Base-by-base conservation (phyloP, 2,888 invertebrate genomes). In the Ophonus ardosiacus region DNA sequence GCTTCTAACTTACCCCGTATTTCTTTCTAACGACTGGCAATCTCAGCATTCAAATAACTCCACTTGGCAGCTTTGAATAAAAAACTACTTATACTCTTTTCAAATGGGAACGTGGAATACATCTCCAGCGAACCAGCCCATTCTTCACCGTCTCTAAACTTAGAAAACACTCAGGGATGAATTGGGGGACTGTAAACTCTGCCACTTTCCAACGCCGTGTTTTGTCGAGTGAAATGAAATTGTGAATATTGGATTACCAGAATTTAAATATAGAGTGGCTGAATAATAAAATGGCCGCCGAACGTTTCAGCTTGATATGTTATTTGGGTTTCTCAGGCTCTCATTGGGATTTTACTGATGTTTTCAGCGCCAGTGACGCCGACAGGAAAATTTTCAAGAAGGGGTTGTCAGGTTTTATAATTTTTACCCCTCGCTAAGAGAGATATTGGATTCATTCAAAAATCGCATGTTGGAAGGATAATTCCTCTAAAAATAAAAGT, bases 211-310 rank as follows among this genome's bases (percentile, higher is more conserved):
- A 31, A 31, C 74, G 56, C 78, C 78, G 78, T 86, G 86, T 86
- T 85, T 85, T 86, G 84, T 84, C 84, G 78, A 87, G 88, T 87
- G 89, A 89, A 89, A 90, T 90, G 90, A 91, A 91, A 91, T 91
- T 91, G 90, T 90, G 90, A 91, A 90, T 90, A 91, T 91, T 91
- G 90, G 90, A 90, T 90, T 89, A 88, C 90, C 87, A 88, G 88
- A 91, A 91, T 91, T 91, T 91, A 90, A 91, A 91, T 91, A 91
- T 91, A 91, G 91, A 91, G 91, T 90, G 90, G 90, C 90, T 90
- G 88, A 65, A 85, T 86, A 86, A 86, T 86, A 86, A 86, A 85
- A 86, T 85, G 86, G 85, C 71, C 81, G 86, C 81, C 68, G 56
- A 31, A 31, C 31, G 6, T 31, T 31, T 31, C 21, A 43, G 81